Evolutionary conservation across 2,888 invertebrate genomes (phyloP).

Genomic region (Anthoptus insignis): DNA sequence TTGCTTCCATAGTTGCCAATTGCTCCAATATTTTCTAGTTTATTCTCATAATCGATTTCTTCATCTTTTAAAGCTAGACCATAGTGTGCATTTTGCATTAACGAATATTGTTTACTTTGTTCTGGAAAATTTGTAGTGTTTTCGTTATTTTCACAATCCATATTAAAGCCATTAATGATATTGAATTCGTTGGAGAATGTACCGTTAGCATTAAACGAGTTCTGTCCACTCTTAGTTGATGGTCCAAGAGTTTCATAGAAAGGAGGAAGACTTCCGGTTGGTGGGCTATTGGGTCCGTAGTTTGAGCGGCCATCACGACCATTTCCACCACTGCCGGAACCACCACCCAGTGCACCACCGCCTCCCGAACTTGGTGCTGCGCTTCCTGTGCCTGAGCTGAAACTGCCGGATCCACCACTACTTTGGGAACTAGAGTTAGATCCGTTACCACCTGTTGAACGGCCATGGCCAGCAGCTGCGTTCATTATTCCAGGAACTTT

Average conservation of each 20-base stretch:
- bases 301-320: slow-evolving; percentile 95
- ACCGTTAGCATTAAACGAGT: slow-evolving; percentile 90
- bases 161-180: slow-evolving; percentile 90
- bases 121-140: slow-evolving; percentile 79
- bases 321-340: slow-evolving; percentile 92
- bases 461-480: slow-evolving; percentile 94
- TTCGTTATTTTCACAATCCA: slow-evolving; percentile 93
- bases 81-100: slow-evolving; percentile 94
- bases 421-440: slow-evolving; percentile 85
- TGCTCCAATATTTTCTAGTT: slow-evolving; percentile 90
- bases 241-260: slow-evolving; percentile 93
- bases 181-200: slow-evolving; percentile 90
- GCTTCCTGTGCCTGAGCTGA: slow-evolving; percentile 85
- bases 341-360: slow-evolving; percentile 88
- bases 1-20: slow-evolving; percentile 87
- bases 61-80: slow-evolving; percentile 94
- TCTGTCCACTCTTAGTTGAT: slow-evolving; percentile 91
- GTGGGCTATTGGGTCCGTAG: slow-evolving; percentile 96
- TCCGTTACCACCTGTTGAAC: slow-evolving; percentile 88
- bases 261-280: slow-evolving; percentile 95
- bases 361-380: slow-evolving; percentile 88
- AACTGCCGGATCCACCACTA: slow-evolving; percentile 80
- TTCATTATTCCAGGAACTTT: slow-evolving; percentile 89
- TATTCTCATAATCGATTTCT: slow-evolving; percentile 92
- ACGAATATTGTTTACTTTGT: slow-evolving; percentile 91